A percentile compares a stretch with the other conserved stretches of the same genome.
Conservation (phyloP, 2,888 invertebrate species). For the Pherbina coryleti region DNA sequence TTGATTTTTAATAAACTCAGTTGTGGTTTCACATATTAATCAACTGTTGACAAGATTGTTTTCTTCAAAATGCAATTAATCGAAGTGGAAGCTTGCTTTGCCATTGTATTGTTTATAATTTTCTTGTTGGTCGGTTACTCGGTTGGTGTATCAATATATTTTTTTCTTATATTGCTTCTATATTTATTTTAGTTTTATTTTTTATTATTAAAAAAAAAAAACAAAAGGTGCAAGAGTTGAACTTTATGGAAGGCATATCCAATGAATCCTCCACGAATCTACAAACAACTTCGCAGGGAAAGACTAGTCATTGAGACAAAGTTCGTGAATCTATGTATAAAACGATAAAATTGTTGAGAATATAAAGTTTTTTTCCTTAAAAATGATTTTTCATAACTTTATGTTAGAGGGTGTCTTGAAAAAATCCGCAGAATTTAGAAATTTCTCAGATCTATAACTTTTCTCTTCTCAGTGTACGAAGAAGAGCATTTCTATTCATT, state of each 20-base stretch:
- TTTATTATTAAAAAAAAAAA: no score
- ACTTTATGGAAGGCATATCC: background rate
- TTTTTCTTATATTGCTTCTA: background rate
- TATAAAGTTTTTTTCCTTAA: no score
- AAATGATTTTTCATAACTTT: no score
- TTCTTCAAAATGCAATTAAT: background rate
- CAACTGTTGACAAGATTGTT: no score
- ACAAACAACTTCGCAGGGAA: background rate
- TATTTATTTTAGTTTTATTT: background rate
- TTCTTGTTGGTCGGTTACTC: conserved; percentile 1
- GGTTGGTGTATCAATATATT: background rate
- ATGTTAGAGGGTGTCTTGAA: no score
- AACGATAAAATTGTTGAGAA: no score
- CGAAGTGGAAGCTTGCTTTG: background rate
- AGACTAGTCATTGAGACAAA: background rate
- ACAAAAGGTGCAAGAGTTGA: background rate
- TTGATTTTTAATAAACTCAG: no score
- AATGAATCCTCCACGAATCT: background rate
- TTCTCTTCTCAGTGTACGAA: no score
- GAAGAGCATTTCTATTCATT: no score
- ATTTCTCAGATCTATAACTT: no score
- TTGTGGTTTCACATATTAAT: no score
- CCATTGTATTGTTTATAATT: background rate
- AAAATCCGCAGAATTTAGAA: no score
- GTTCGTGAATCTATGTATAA: background rate